A percentile compares a stretch with the other conserved stretches of the same genome.
Evolutionary conservation across 2,888 invertebrate species (phyloP).

Genomic region (Plagodis dolabraria): DNA sequence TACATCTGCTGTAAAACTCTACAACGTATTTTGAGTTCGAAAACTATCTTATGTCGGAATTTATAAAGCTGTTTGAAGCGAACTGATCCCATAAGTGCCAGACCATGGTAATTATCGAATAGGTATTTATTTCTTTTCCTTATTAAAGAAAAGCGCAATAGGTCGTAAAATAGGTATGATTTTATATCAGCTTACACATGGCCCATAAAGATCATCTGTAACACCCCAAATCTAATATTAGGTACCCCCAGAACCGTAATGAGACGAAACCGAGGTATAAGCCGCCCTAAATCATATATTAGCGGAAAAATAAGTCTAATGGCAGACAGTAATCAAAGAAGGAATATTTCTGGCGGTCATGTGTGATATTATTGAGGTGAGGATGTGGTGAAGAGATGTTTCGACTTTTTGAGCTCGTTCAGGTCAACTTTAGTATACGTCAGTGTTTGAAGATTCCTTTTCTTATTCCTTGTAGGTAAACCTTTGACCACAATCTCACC

Average conservation of each 20-base stretch:
- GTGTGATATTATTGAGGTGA: slow-evolving; percentile 50
- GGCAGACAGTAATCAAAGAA: slow-evolving; percentile 79
- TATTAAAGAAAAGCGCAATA: too few species aligned
- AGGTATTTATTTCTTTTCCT: too few species aligned
- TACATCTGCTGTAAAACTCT: too few species aligned
- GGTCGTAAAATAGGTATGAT: not conserved
- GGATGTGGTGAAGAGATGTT: slow-evolving; percentile 27
- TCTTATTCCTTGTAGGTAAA: too few species aligned
- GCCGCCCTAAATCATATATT: slow-evolving; percentile 79
- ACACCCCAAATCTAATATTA: slow-evolving; percentile 46
- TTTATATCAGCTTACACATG: slow-evolving; percentile 1
- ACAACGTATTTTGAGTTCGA: too few species aligned
- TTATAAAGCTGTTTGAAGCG: too few species aligned
- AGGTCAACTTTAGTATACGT: not conserved
- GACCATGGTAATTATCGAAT: too few species aligned
- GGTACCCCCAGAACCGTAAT: slow-evolving; percentile 33
- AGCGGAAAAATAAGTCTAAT: slow-evolving; percentile 81
- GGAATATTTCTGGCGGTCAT: slow-evolving; percentile 70
- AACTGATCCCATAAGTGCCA: too few species aligned
- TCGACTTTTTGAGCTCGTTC: slow-evolving; percentile 33
- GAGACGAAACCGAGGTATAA: slow-evolving; percentile 40
- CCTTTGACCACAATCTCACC: too few species aligned
- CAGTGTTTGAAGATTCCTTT: too few species aligned
- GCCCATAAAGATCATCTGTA: slow-evolving; percentile 24
- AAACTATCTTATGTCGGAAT: too few species aligned